Percentiles rank a stretch among this genome's conserved stretches.
Evolutionary conservation across 2,888 invertebrate genomes (phyloP).

Genomic region (Lasius platythorax): DNA sequence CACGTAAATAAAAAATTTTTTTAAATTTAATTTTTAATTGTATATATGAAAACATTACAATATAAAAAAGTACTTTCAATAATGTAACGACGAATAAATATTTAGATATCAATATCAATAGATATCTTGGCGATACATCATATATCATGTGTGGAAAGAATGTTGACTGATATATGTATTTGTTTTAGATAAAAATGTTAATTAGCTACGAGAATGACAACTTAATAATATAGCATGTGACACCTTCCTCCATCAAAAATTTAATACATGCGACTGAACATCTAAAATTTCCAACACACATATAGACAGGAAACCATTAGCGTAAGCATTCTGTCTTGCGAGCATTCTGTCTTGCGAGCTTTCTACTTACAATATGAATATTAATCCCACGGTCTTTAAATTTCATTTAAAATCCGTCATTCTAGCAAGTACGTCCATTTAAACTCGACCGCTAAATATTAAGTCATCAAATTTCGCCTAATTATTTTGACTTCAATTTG

Average conservation of each 20-base stretch:
- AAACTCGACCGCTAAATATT: neutral
- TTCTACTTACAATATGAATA: conserved; percentile 1
- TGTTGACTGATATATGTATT: neutral
- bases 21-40: neutral
- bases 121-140: neutral
- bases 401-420: neutral
- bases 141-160: neutral
- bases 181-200: neutral
- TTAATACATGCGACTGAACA: conserved; percentile 1
- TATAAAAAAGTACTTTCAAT: neutral
- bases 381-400: neutral
- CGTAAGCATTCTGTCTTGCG: neutral
- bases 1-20: neutral
- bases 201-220: conserved; percentile 2
- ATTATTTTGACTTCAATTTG: neutral
- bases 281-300: neutral
- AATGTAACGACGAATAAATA: neutral
- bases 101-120: neutral
- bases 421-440: neutral
- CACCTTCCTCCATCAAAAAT: neutral
- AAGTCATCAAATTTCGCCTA: neutral
- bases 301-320: neutral
- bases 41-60: neutral
- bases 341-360: neutral
- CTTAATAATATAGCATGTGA: neutral